Evolutionary conservation across 1,140 invertebrate genomes (phyloP).

Genomic region (Saccostrea glomerata): DNA sequence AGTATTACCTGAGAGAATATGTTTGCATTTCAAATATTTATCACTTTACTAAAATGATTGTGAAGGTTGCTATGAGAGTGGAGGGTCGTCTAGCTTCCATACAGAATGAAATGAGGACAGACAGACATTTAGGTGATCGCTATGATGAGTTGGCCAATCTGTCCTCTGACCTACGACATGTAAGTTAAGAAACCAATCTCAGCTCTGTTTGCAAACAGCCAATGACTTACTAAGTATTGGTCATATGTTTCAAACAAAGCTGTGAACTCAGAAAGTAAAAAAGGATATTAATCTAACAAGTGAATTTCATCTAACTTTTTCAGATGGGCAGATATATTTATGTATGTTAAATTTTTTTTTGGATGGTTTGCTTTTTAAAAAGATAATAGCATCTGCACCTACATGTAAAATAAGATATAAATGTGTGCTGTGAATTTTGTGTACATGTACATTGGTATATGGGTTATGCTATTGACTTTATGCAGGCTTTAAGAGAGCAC

Average conservation of each 20-base stretch:
- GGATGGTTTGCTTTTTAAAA: not conserved
- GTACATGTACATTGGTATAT: not conserved
- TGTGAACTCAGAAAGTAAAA: not conserved
- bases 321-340: slow-evolving; percentile 16
- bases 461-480: slow-evolving; percentile 3
- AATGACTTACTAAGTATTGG: not conserved
- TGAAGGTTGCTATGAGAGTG: slow-evolving; percentile 61
- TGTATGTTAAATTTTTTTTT: not conserved
- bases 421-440: not conserved
- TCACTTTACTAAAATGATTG: not conserved
- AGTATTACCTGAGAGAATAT: not conserved
- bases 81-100: slow-evolving; percentile 65
- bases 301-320: not conserved
- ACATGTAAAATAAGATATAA: not conserved
- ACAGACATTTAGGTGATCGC: slow-evolving; percentile 55
- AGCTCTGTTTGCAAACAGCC: slow-evolving; percentile 11
- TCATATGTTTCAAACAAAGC: not conserved
- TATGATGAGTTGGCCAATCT: slow-evolving; percentile 64
- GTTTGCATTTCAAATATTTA: not conserved
- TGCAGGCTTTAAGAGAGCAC: slow-evolving; percentile 64
- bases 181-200: slow-evolving; percentile 36
- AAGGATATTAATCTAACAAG: not conserved
- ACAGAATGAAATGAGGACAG: slow-evolving; percentile 66
- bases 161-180: slow-evolving; percentile 69
- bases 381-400: not conserved